A percentile compares a stretch with the other conserved stretches of the same genome.
Conservation (phyloP, 2,888 invertebrate species). For the Ichneumoninae sp. region DNA sequence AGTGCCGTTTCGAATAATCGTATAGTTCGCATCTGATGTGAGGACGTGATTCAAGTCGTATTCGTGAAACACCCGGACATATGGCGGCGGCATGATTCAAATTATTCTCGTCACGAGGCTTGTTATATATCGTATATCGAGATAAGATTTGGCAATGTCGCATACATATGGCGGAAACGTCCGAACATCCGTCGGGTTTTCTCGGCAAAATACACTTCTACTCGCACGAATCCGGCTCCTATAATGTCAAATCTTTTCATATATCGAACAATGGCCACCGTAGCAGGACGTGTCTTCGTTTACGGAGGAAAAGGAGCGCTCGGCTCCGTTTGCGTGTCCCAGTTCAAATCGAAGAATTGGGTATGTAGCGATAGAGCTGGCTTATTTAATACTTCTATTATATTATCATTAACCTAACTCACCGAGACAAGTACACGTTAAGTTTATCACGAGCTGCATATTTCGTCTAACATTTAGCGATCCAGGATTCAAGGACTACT, state of each 20-base stretch:
- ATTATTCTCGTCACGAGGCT: slow-evolving; percentile 48
- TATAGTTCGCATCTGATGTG: not conserved
- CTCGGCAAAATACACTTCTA: slow-evolving; percentile 66
- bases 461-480: not conserved
- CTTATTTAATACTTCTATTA: not conserved
- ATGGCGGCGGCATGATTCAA: slow-evolving; percentile 48
- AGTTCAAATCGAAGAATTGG: slow-evolving; percentile 95
- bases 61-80: slow-evolving; percentile 9
- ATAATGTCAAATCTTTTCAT: slow-evolving; percentile 65
- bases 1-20: not conserved
- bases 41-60: slow-evolving; percentile 21
- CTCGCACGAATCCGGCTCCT: slow-evolving; percentile 29
- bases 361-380: slow-evolving; percentile 85
- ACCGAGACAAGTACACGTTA: slow-evolving; percentile 14
- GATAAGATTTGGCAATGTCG: slow-evolving; percentile 70
- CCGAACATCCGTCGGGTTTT: slow-evolving; percentile 68
- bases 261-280: slow-evolving; percentile 84
- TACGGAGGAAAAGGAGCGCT: slow-evolving; percentile 99
- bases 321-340: slow-evolving; percentile 94
- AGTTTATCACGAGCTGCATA: slow-evolving; percentile 20
- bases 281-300: slow-evolving; percentile 91
- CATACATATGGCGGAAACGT: slow-evolving; percentile 68
- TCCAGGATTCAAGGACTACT: slow-evolving; percentile 45
- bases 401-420: slow-evolving; percentile 32
- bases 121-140: slow-evolving; percentile 1